Evolutionary conservation across 2,888 invertebrate species (phyloP), one percentile per base, ranked within the genome.

Genomic region (Erannis defoliaria): DNA sequence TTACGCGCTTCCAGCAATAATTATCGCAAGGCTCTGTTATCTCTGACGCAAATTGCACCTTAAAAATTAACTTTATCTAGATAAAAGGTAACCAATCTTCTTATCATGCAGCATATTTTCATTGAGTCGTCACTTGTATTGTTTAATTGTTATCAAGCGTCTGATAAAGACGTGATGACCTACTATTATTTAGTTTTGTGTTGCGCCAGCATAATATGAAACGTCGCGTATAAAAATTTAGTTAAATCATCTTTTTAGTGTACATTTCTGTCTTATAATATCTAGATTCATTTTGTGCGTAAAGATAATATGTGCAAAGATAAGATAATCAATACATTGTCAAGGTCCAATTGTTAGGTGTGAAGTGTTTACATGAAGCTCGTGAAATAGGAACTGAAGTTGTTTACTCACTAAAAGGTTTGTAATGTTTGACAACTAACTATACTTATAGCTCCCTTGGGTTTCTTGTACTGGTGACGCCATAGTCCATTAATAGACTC

Each of bases 81-180:
- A 61, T 61, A 50, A 55, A 53, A 48, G 38, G 16, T 49, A 37
- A 56, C 51, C 59, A 68, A 66, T 68, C 68, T 73, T 42, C 14
- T 62, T 75, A 73, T 73, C 73, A 55, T 23, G 26, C 5, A 31
- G 26, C 40, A 70, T 74, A 68, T 70, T 71, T 71, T 48, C 62
- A 66, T 55, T 62, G 48, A 62, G 35, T 60, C 61, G 62, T 71
- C 68, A 67, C 46, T 56, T 67, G 64, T 72, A 61, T 71, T 71
- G 70, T 75, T 73, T 74, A 72, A 70, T 60, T 72, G 58, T 74
- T 74, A 78, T 79, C 75, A 71, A 55, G 5, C 5, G 2, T 49
- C 54, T 65, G 70, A 68, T 69, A 64, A 67, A 65, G 64, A 59
- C 72, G 63, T 53, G 59, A 50, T 77, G 70, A 76, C 74, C 72